Percentiles rank a stretch among this genome's conserved stretches.
Conservation (phyloP, 2,888 invertebrate species). For the Onthophagus sagittarius region DNA sequence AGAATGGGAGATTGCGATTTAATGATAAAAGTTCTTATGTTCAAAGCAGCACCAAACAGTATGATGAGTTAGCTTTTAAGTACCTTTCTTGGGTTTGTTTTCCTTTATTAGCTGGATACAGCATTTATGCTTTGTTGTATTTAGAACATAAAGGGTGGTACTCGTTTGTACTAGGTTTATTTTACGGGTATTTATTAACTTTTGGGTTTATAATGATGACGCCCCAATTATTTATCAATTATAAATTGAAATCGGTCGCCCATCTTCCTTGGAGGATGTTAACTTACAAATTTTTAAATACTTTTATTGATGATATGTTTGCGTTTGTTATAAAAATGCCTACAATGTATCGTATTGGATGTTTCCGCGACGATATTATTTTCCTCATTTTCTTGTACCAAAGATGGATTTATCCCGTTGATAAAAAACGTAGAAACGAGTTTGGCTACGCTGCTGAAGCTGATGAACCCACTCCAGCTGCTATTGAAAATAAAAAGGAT, state of each 20-base stretch:
- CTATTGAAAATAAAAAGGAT: slow-evolving; percentile 32
- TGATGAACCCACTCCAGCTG: slow-evolving; percentile 23
- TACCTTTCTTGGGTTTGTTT: slow-evolving; percentile 96
- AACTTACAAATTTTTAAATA: slow-evolving; percentile 98
- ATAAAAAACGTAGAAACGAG: slow-evolving; percentile 92
- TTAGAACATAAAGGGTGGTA: slow-evolving; percentile 99
- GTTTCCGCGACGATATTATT: slow-evolving; percentile 97
- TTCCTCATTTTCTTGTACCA: slow-evolving; percentile 99
- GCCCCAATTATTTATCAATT: slow-evolving; percentile 99
- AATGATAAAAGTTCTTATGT: slow-evolving; percentile 96
- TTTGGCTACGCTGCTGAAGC: slow-evolving; percentile 93
- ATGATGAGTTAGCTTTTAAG: slow-evolving; percentile 92
- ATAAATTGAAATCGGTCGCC: slow-evolving; percentile 97
- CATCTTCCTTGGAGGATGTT: slow-evolving; percentile 99
- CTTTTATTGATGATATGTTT: slow-evolving; percentile 99
- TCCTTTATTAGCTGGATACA: slow-evolving; percentile 90
- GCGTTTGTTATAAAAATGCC: slow-evolving; percentile 99
- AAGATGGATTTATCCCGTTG: slow-evolving; percentile 97
- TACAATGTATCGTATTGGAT: slow-evolving; percentile 95
- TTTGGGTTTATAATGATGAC: slow-evolving; percentile 99
- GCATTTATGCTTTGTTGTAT: slow-evolving; percentile 91
- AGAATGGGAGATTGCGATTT: slow-evolving; percentile 74
- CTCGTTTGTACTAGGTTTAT: slow-evolving; percentile 92
- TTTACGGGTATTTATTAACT: slow-evolving; percentile 95
- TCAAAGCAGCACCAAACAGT: slow-evolving; percentile 87